Evolutionary conservation across 2,113 vertebrate species (phyloP), one percentile per base, ranked within the genome.

Genomic region (Herpetotheres cachinnans): DNA sequence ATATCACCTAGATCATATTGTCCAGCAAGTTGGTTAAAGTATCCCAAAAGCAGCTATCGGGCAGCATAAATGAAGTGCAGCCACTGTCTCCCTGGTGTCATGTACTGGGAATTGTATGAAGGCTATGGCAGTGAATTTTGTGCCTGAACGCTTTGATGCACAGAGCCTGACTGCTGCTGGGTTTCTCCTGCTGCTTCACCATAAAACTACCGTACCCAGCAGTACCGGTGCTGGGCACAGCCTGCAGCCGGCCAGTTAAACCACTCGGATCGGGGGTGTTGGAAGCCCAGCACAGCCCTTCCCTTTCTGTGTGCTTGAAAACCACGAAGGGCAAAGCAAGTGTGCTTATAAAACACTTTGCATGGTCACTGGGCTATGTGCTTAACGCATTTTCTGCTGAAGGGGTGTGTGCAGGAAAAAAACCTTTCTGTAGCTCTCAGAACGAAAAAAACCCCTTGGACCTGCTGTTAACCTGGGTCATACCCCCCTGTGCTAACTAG

Each of bases 231-330:
- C 56, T 44, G 47, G 44, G 46, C 47, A 7, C 42, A 50, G 22
- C 36, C 47, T 19, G 20, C n/a, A 11, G 42, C 27, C 6, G 4
- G 27, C 54, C 54, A 5, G 46, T 61, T 50, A 50, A 71, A 50
- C 81, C 36, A 2, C 67, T 42, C 44, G 5, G 29, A 22, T 58
- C 2, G 0, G n/a, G 13, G 1, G 13, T 16, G 6, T 10, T n/a
- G 81, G 14, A 50, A 61, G 9, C 36, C 46, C 81, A 29, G 24
- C 36, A 19, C 1, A 2, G 36, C 36, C 25, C 36, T 71, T 5
- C 36, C 30, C 62, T 58, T 24, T 36, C 46, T 13, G 3, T 11
- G 32, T 6, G n/a, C 42, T 26, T 49, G 44, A 40, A 49, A 70
- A 70, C 22, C 29, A 10, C 8, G 29, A 82, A 40, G n/a, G 55